Evolutionary conservation across 2,113 vertebrate genomes (phyloP).

Genomic region (Acanthisitta chloris): DNA sequence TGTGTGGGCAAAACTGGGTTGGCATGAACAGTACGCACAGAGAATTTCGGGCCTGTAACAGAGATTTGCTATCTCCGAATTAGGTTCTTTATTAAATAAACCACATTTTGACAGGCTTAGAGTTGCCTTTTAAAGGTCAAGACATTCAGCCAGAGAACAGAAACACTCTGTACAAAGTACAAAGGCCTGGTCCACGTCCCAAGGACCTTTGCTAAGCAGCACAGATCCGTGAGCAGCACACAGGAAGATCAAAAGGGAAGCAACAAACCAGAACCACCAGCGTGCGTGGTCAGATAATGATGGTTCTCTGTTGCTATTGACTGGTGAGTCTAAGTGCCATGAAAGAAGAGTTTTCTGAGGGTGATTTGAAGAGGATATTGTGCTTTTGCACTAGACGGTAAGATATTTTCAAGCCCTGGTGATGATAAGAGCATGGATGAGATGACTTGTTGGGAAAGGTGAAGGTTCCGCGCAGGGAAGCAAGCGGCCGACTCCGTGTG

Average conservation of each 20-base stretch:
- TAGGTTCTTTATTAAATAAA: constrained; percentile 20
- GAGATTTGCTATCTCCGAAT: background rate
- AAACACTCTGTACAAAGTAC: background rate
- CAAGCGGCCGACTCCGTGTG: too few relatives aligned
- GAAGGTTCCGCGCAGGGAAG: too few relatives aligned
- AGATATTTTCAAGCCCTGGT: background rate
- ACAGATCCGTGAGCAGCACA: background rate
- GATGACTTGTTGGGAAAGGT: too few relatives aligned
- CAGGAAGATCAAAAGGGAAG: background rate
- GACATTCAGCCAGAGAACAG: background rate
- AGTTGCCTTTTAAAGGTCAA: constrained; percentile 22
- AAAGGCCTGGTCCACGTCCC: background rate
- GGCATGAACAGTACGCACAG: background rate
- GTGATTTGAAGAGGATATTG: background rate
- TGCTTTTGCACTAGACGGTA: background rate
- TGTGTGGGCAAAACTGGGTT: background rate
- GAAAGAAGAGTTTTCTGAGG: background rate
- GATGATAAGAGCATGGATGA: background rate
- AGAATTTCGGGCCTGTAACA: background rate
- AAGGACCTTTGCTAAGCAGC: background rate
- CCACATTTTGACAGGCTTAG: background rate
- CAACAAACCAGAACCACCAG: background rate
- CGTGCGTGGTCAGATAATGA: background rate
- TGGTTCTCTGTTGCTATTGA: background rate
- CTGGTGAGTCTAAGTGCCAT: background rate